Conservation (phyloP, 2,797 vertebrate species). For the Danio jaintianensis region DNA sequence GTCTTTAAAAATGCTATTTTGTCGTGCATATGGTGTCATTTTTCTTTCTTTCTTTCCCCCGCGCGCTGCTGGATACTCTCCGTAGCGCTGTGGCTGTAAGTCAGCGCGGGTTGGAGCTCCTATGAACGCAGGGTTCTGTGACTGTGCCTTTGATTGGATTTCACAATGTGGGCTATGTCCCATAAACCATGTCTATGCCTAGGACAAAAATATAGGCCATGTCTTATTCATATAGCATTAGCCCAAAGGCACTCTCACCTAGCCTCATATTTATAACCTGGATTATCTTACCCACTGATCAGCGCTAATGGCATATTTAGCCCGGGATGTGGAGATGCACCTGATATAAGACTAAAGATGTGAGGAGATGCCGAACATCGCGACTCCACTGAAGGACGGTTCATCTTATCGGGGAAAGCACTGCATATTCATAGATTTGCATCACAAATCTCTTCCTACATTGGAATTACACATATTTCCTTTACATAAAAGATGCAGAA, state of each 20-base stretch:
- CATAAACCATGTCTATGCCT: conserved; percentile 60
- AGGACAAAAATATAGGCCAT: conserved; percentile 57
- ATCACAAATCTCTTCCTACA: conserved; percentile 27
- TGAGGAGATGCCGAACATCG: conserved; percentile 20
- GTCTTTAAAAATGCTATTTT: conserved; percentile 47
- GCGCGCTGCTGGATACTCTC: background rate
- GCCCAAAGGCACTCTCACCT: conserved; percentile 45
- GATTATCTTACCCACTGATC: conserved; percentile 54
- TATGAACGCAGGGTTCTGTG: conserved; percentile 52
- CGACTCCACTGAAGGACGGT: conserved; percentile 23
- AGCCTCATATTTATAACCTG: conserved; percentile 52
- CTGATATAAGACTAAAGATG: conserved; percentile 49
- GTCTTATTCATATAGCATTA: conserved; percentile 56
- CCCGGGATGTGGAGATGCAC: conserved; percentile 48
- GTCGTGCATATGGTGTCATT: conserved; percentile 37
- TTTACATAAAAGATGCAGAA: conserved; percentile 39
- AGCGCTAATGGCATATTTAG: conserved; percentile 53
- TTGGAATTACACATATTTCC: conserved; percentile 17
- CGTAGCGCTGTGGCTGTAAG: conserved; percentile 52
- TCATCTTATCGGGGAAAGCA: background rate
- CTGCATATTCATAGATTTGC: conserved; percentile 35
- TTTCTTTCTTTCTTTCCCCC: conserved; percentile 36
- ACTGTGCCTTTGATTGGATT: conserved; percentile 64
- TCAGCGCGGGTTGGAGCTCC: conserved; percentile 49
- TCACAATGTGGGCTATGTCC: conserved; percentile 58